Evolutionary conservation across 2,888 invertebrate genomes (phyloP), one percentile per base, ranked within the genome.

Genomic region (Conistra vaccinii): DNA sequence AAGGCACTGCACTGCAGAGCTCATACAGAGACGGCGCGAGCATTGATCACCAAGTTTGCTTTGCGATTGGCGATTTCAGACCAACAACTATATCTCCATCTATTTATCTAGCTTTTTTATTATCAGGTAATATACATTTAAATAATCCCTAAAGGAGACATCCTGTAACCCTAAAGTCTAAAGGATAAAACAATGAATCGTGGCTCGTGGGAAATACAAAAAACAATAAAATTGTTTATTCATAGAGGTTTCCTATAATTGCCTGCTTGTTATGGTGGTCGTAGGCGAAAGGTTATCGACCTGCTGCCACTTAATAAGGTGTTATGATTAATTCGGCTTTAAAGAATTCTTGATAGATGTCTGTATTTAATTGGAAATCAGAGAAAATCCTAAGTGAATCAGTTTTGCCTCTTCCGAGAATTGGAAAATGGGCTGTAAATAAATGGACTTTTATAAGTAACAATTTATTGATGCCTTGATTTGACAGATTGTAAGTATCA

Each of bases 281-380:
- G 81, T 81, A 74, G 81, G 81, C 75, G 84, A 73, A 23, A 80
- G 81, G 81, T 69, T 10, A 60, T 55, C 57, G 66, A 67, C 58
- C 81, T 73, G 3, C 69, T 14, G 17, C n/a, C 32, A 32, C 35
- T 14, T 35, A 29, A 29, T 55, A 78, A n/a, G 81, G 81, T 32
- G 39, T 62, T 63, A 58, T 63, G 32, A 80, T n/a, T n/a, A 45
- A 73, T 66, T 73, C 9, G 6, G 23, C 45, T 53, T 45, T 45
- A 60, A 32, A 77, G 7, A 51, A 60, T 10, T 51, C 48, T 35
- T 32, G 42, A 51, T 26, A 60, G 39, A 53, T 55, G 23, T 45
- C n/a, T 45, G 1, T 12, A 23, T 60, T 75, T 57, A 35, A 45
- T 48, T 57, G 3, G 14, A 29, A 4, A 23, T 23, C 3, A 35